These are phyloP conservation scores for Octomys mimax DNA, from an alignment of 2,797 vertebrate genomes.

Conservation along the genomic window DNA sequence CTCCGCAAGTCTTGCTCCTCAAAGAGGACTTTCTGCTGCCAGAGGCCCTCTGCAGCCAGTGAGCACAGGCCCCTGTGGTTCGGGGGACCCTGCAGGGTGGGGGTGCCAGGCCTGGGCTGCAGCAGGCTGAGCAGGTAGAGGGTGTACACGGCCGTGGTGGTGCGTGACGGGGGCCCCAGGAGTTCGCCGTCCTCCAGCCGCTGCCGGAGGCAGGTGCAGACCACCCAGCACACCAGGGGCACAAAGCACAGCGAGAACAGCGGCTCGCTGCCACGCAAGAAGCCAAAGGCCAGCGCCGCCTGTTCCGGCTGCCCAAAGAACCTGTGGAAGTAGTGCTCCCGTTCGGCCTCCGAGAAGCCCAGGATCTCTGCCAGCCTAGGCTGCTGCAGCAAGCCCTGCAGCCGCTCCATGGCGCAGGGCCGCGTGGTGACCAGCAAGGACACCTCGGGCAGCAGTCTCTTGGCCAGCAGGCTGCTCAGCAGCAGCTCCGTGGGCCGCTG, in stretches of 20 bases:
- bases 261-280: conserved; percentile 57
- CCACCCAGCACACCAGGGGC: conserved; percentile 76
- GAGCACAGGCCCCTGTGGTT: conserved; percentile 68
- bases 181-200: conserved; percentile 68
- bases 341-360: conserved; percentile 65
- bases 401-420: conserved; percentile 43
- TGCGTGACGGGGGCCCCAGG: conserved; percentile 45
- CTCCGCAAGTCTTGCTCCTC: conserved; percentile 62
- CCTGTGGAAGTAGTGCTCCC: conserved; percentile 70
- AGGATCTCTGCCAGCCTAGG: conserved; percentile 75
- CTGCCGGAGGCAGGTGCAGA: conserved; percentile 77
- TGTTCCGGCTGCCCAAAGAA: conserved; percentile 58
- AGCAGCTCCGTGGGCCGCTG: background rate
- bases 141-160: conserved; percentile 74
- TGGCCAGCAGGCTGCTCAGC: conserved; percentile 66
- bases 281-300: conserved; percentile 17
- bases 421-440: conserved; percentile 78
- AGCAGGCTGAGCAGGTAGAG: conserved; percentile 76
- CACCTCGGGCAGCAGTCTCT: conserved; percentile 57
- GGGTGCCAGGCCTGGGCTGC: background rate
- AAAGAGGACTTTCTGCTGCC: conserved; percentile 68
- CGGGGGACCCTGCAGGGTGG: background rate
- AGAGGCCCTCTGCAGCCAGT: conserved; percentile 65
- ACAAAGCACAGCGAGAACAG: conserved; percentile 82
- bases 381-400: conserved; percentile 52